Conservation (phyloP, 2,797 vertebrate species). For the Gadopsis marmoratus region DNA sequence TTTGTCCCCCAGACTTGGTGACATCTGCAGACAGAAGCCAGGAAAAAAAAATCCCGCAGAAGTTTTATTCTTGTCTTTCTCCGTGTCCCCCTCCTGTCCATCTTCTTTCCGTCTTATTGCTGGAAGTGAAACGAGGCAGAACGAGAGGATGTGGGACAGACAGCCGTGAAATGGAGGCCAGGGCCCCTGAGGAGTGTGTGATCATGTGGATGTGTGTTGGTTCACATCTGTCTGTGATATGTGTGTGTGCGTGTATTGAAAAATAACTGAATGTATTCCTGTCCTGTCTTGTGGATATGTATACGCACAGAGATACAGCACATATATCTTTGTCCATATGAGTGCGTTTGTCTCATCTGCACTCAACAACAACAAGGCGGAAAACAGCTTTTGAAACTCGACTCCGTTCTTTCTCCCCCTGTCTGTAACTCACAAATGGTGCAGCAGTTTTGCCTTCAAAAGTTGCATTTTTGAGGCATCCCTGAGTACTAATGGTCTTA, state of each 20-base stretch:
- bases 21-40: conserved; percentile 30
- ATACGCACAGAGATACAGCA: conserved; percentile 17
- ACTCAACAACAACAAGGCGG: conserved; percentile 61
- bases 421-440: conserved; percentile 11
- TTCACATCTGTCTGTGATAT: conserved; percentile 31
- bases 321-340: conserved; percentile 44
- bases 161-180: conserved; percentile 85
- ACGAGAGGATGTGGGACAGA: conserved; percentile 81
- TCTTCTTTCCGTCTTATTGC: conserved; percentile 69
- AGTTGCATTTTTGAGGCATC: background rate
- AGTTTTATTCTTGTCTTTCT: conserved; percentile 46
- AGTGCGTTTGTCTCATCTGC: conserved; percentile 72
- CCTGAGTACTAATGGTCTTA: background rate
- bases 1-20: conserved; percentile 31
- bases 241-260: conserved; percentile 3
- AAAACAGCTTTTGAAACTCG: conserved; percentile 78
- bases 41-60: conserved; percentile 27
- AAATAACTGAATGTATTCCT: conserved; percentile 25
- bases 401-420: conserved; percentile 62
- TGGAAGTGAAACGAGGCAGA: conserved; percentile 84
- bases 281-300: conserved; percentile 39
- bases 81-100: conserved; percentile 49
- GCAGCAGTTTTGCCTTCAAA: background rate
- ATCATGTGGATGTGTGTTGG: conserved; percentile 15
- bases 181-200: conserved; percentile 69